Evolutionary conservation across 2,888 invertebrate genomes (phyloP), one percentile per base, ranked within the genome.

Genomic region (Thymelicus lineola): DNA sequence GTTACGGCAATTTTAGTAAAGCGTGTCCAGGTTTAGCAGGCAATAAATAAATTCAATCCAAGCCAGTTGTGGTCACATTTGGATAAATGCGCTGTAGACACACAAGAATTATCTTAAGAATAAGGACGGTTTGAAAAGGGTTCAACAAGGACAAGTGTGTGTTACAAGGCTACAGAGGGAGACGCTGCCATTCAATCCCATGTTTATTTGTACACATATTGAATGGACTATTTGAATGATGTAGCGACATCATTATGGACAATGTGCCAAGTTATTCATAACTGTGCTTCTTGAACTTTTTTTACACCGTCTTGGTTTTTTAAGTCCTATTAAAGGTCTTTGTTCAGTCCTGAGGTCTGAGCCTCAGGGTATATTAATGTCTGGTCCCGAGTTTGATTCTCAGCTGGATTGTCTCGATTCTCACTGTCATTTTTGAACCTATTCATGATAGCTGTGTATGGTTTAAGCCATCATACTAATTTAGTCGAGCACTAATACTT

Each of bases 181-280:
- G 50, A 60, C 50, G 14, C 17, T 36, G 50, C 46, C 55, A 53
- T 57, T 63, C 70, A 57, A 53, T 53, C 10, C 15, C 15, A 68
- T 69, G 69, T 69, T 69, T 69, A 69, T 69, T 63, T 58, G 59
- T 58, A 69, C 36, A 36, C 36, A n/a, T 9, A 42, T 67, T 69
- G 68, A 69, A 70, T 70, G 38, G 20, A 42, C 35, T 59, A 64
- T 70, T 70, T 70, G 59, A 70, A 70, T 28, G 48, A 64, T 64
- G 59, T 70, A 60, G 58, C 63, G 53, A 58, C 70, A 53, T 64
- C 64, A 70, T 70, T 64, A 64, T 15, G 64, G 36, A 64, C 48
- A 65, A 48, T 65, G 64, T 50, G 0, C 15, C 45, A 36, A 7
- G 36, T n/a, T n/a, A 36, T 57, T 57, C 35, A 57, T 57, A 36